These are phyloP conservation scores for Ditula angustiorana DNA, from an alignment of 2,888 invertebrate species.

Conservation along the genomic window DNA sequence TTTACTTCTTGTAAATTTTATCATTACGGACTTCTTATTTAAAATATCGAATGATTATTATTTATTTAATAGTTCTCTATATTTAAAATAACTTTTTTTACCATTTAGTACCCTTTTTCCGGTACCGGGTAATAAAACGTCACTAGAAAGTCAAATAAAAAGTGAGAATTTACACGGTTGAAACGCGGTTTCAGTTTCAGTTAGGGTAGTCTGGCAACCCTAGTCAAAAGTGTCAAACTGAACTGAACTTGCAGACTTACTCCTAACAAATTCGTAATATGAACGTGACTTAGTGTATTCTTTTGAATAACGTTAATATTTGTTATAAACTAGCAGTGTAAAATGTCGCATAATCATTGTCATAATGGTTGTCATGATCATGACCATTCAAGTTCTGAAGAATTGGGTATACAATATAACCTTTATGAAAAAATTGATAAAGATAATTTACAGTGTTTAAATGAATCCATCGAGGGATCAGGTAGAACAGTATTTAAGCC, in stretches of 20 bases:
- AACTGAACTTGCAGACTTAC: not conserved
- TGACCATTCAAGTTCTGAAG: conserved; percentile 87
- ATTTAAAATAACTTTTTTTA: too few relatives aligned
- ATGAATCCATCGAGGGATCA: conserved; percentile 94
- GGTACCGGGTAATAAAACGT: too few relatives aligned
- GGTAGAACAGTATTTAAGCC: conserved; percentile 96
- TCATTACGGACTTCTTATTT: too few relatives aligned
- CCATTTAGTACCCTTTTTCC: too few relatives aligned
- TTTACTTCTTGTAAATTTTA: too few relatives aligned
- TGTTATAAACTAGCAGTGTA: conserved; percentile 31
- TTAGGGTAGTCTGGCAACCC: too few relatives aligned
- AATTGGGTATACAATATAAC: conserved; percentile 92
- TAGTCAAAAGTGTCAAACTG: not conserved
- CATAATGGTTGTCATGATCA: conserved; percentile 86
- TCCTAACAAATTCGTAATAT: not conserved
- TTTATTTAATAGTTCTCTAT: too few relatives aligned
- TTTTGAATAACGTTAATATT: not conserved
- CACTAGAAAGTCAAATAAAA: too few relatives aligned
- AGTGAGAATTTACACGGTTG: too few relatives aligned
- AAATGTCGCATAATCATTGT: conserved; percentile 87
- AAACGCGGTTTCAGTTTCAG: too few relatives aligned
- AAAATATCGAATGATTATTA: too few relatives aligned
- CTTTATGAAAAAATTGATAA: conserved; percentile 95
- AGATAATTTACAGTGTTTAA: conserved; percentile 94
- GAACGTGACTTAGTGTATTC: conserved; percentile 1